phyloP scores from a whole-genome alignment of 2,113 vertebrate genomes.

The Lepus timidus region DNA sequence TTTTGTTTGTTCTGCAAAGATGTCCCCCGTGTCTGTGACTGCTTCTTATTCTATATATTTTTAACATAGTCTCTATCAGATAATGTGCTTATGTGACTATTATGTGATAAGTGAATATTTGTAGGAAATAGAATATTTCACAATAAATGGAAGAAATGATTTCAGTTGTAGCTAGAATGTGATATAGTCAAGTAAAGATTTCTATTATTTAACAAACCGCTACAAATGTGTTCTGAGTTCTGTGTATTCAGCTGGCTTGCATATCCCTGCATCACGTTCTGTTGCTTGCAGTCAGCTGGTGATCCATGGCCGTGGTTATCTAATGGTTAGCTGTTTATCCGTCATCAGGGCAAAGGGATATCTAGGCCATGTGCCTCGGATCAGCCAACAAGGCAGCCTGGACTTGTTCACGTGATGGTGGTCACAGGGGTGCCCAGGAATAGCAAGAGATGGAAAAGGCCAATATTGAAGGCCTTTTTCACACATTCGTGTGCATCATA shows the following conservation, averaged over 20 bases:
- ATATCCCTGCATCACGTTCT: background rate
- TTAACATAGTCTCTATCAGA: background rate
- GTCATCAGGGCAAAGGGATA: background rate
- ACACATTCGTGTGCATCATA: background rate
- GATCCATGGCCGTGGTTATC: background rate
- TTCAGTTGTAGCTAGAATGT: background rate
- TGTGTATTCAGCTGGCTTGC: background rate
- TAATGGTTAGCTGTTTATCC: background rate
- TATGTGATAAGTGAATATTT: background rate
- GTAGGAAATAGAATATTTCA: background rate
- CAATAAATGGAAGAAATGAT: slow-evolving; percentile 15
- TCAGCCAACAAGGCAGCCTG: background rate
- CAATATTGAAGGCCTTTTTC: background rate
- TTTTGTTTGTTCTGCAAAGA: background rate
- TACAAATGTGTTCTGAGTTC: background rate
- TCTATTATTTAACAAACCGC: background rate
- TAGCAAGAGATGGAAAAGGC: background rate
- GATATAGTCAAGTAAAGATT: slow-evolving; percentile 2
- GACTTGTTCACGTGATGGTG: background rate
- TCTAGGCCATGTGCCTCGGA: background rate
- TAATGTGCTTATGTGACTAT: background rate
- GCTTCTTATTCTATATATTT: background rate
- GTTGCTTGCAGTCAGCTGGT: background rate
- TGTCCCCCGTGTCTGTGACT: background rate
- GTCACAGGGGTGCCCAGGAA: background rate